Percentiles rank a stretch among this genome's conserved stretches.
phyloP scores from a whole-genome alignment of 2,888 invertebrate genomes.

The Pristionchus japonicus region DNA sequence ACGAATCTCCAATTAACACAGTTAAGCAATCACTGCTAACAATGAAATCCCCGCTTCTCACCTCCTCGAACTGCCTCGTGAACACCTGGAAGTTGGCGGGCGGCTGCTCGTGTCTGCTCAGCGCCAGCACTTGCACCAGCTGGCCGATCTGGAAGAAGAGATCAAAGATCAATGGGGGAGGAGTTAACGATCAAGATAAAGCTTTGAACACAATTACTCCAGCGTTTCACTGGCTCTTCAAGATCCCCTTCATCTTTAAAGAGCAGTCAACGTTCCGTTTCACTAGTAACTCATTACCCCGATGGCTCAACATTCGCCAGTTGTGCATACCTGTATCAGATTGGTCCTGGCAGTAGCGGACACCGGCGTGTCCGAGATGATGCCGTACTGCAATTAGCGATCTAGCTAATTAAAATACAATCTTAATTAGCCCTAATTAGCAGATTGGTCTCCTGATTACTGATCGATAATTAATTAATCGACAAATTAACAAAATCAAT shows the following conservation, averaged over 20 bases:
- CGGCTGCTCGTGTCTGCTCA: constrained; percentile 87
- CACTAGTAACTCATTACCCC: no score
- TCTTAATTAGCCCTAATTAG: no score
- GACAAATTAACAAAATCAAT: background rate
- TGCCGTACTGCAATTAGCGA: constrained; percentile 71
- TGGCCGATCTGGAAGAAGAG: constrained; percentile 83
- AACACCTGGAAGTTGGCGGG: constrained; percentile 82
- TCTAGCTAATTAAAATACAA: background rate
- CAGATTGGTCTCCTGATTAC: no score
- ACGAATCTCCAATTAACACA: no score
- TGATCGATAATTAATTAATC: no score
- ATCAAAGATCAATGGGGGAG: background rate
- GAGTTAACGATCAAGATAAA: no score
- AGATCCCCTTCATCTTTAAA: no score
- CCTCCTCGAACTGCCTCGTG: constrained; percentile 52
- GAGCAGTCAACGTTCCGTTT: no score
- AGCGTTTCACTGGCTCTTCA: no score
- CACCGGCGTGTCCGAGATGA: constrained; percentile 89
- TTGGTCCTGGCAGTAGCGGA: constrained; percentile 89
- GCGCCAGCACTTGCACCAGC: constrained; percentile 84
- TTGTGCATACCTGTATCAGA: constrained; percentile 79
- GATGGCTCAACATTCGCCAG: no score
- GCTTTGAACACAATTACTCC: no score
- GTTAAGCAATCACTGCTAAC: no score
- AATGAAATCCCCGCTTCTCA: constrained; percentile 4